Evolutionary conservation across 2,888 invertebrate genomes (phyloP), one percentile per base, ranked within the genome.

Genomic region (Tiliacea citrago): DNA sequence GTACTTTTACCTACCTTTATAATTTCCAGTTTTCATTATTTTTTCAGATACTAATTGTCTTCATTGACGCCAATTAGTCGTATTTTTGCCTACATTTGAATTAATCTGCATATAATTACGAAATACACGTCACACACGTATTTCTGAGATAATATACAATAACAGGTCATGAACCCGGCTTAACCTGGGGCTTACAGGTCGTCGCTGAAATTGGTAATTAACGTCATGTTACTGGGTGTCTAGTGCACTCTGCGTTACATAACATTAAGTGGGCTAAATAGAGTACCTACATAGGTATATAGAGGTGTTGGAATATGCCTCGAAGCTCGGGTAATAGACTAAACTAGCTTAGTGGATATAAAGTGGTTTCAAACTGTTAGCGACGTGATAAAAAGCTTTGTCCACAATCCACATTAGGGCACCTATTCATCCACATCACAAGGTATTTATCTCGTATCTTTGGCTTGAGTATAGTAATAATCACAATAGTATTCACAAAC

Each of bases 141-240:
- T 62, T 61, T 57, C 13, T 18, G 29, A n/a, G 16, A 55, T 60
- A 72, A 66, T 66, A 55, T 18, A 67, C 61, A 73, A 55, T 67
- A 66, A 67, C 49, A 58, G 73, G 68, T 58, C 62, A 73, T 45
- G 35, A 63, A 16, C 66, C 49, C 18, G 13, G 58, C 29, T 69
- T 21, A 53, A 51, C 42, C 18, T 42, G 61, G 53, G 53, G 74
- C 61, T 79, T 67, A 71, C 68, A 35, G 80, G 61, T 68, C 77
- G 57, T 42, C 53, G 58, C 67, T 68, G 58, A 80, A 85, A 80
- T 80, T 85, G 58, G 29, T 80, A 73, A 82, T 84, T 82, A 84
- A 73, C 61, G 45, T 61, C 77, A 55, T 70, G 61, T 75, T 63
- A 68, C 73, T 39, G 24, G 35, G 58, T 49, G 73, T 24, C 60